These are phyloP conservation scores for Pharmacophagus antenor DNA, from an alignment of 2,888 invertebrate genomes.

Conservation along the genomic window DNA sequence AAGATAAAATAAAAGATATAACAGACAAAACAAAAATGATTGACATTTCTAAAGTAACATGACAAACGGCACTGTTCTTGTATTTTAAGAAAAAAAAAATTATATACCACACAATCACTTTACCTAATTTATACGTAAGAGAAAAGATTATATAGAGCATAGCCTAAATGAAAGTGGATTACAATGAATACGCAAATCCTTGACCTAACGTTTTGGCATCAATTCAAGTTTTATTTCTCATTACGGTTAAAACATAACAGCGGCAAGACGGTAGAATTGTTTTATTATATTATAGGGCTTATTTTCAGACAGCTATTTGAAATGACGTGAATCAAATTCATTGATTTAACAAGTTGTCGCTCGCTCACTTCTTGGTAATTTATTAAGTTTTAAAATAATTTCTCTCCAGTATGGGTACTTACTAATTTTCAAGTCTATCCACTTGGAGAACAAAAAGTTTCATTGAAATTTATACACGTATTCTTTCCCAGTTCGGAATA, in stretches of 20 bases:
- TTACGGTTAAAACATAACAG: slow-evolving; percentile 11
- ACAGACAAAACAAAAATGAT: not conserved
- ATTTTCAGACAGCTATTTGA: not conserved
- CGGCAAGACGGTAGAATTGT: slow-evolving; percentile 1
- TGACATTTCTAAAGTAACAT: not conserved
- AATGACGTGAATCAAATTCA: not conserved
- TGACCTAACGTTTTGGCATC: slow-evolving; percentile 9
- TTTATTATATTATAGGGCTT: slow-evolving; percentile 1
- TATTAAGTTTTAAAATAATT: too few species aligned
- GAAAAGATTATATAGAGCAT: not conserved
- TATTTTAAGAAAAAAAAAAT: not conserved
- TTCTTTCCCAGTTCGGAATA: too few species aligned
- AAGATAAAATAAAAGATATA: too few species aligned
- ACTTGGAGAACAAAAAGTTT: too few species aligned
- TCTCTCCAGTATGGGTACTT: too few species aligned
- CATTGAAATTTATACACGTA: too few species aligned
- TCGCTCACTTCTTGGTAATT: too few species aligned
- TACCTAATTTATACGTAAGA: not conserved
- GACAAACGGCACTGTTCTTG: not conserved
- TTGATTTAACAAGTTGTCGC: not conserved
- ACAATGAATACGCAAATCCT: slow-evolving; percentile 13
- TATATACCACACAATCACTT: not conserved
- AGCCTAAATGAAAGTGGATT: not conserved
- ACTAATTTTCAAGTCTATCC: too few species aligned
- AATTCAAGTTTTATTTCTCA: slow-evolving; percentile 5